Evolutionary conservation across 2,797 vertebrate species (phyloP).

Genomic region (Apogon talboti): DNA sequence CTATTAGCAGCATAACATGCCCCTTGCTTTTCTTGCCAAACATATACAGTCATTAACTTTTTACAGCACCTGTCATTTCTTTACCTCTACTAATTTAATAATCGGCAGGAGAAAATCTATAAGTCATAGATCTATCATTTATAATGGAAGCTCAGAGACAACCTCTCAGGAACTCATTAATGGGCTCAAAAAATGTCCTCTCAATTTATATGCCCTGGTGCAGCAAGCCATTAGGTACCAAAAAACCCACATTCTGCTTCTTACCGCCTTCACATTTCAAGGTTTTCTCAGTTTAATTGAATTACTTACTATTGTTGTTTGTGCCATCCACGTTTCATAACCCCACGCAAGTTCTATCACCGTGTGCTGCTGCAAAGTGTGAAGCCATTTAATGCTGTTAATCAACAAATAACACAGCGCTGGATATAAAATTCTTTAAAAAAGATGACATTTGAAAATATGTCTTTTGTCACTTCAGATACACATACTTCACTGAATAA

Average conservation of each 20-base stretch:
- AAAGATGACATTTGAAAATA: constrained; percentile 10
- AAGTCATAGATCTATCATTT: constrained; percentile 41
- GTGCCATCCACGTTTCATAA: neutral
- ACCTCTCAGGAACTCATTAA: constrained; percentile 46
- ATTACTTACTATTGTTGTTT: constrained; percentile 10
- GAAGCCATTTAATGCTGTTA: too few relatives aligned
- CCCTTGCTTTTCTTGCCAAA: constrained; percentile 29
- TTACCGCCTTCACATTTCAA: constrained; percentile 21
- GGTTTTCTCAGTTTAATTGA: constrained; percentile 20
- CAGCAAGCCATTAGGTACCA: constrained; percentile 19
- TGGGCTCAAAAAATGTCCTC: constrained; percentile 26
- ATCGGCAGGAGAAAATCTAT: constrained; percentile 53
- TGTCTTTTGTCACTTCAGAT: constrained; percentile 9
- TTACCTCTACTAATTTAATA: constrained; percentile 56
- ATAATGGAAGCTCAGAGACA: constrained; percentile 38
- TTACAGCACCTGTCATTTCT: constrained; percentile 53
- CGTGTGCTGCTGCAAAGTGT: neutral
- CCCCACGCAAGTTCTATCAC: neutral
- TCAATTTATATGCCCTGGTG: constrained; percentile 24
- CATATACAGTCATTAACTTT: constrained; percentile 38
- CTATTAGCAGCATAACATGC: constrained; percentile 44
- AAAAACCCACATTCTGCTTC: constrained; percentile 19
- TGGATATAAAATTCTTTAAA: constrained; percentile 4
- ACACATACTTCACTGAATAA: constrained; percentile 19
- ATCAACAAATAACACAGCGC: neutral